Percentiles rank a stretch among this genome's conserved stretches.
These are phyloP conservation scores for Saxicola maurus DNA, from an alignment of 2,797 vertebrate species.

Conservation along the genomic window DNA sequence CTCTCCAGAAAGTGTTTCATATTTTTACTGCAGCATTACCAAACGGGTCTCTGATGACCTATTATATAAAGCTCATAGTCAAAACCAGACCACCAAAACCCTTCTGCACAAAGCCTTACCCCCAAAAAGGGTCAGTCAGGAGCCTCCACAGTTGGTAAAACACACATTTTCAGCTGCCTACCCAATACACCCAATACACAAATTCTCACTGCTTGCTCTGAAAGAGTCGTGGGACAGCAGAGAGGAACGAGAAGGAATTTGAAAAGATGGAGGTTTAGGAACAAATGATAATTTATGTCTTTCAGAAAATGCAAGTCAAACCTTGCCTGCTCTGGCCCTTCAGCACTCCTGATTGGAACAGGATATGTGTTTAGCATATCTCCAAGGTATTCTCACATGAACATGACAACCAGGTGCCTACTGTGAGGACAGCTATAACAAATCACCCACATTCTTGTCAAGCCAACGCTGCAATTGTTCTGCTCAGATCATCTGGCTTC, in stretches of 20 bases:
- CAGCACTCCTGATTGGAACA: constrained; percentile 36
- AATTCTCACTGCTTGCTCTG: background rate
- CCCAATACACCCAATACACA: background rate
- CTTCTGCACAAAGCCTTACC: background rate
- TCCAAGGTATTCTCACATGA: constrained; percentile 49
- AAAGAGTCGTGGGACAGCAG: background rate
- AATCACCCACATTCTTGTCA: constrained; percentile 58
- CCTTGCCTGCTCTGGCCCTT: constrained; percentile 49
- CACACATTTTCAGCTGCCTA: background rate
- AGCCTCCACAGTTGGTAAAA: background rate
- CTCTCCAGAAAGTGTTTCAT: background rate
- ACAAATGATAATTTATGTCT: constrained; percentile 50
- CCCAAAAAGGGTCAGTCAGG: background rate
- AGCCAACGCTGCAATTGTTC: constrained; percentile 53
- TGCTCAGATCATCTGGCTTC: constrained; percentile 52
- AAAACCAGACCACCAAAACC: background rate
- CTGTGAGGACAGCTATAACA: constrained; percentile 56
- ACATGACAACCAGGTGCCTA: constrained; percentile 49
- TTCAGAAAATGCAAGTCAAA: constrained; percentile 53
- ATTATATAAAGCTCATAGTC: background rate
- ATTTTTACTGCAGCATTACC: background rate
- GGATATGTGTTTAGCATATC: constrained; percentile 51
- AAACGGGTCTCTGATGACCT: background rate
- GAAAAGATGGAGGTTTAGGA: constrained; percentile 6
- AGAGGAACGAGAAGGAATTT: constrained; percentile 29